Conservation (phyloP, 1,140 invertebrate species). For the Drosophila funebris region DNA sequence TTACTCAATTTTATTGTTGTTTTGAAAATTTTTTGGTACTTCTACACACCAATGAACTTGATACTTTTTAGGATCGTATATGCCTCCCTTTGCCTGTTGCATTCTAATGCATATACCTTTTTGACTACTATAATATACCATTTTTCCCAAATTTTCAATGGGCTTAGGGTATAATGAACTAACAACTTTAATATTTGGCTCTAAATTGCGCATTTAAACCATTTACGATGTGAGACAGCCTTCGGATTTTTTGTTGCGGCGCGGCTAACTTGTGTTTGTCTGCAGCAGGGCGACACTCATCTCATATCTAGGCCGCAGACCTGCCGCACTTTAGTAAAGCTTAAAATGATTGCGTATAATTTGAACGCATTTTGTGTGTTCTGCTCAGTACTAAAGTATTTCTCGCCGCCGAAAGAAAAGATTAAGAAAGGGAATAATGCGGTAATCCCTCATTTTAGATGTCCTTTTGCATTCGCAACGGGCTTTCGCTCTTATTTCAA, state of each 20-base stretch:
- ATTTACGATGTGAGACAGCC: neutral
- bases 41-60: too few species aligned
- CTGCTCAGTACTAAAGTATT: neutral
- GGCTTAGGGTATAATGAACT: too few species aligned
- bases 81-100: too few species aligned
- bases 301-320: constrained; percentile 34
- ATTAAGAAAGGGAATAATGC: neutral
- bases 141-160: too few species aligned
- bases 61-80: too few species aligned
- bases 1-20: too few species aligned
- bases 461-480: constrained; percentile 29
- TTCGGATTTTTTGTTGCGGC: too few species aligned
- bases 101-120: too few species aligned
- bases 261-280: neutral
- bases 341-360: constrained; percentile 74
- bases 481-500: constrained; percentile 70
- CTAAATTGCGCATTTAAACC: neutral
- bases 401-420: neutral
- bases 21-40: too few species aligned
- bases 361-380: constrained; percentile 63
- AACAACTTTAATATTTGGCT: neutral
- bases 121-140: too few species aligned
- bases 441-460: constrained; percentile 9
- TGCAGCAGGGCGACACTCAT: neutral
- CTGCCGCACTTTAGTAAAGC: constrained; percentile 64